These are phyloP conservation scores for Listronotus bonariensis DNA, from an alignment of 1,140 invertebrate genomes.

Conservation along the genomic window DNA sequence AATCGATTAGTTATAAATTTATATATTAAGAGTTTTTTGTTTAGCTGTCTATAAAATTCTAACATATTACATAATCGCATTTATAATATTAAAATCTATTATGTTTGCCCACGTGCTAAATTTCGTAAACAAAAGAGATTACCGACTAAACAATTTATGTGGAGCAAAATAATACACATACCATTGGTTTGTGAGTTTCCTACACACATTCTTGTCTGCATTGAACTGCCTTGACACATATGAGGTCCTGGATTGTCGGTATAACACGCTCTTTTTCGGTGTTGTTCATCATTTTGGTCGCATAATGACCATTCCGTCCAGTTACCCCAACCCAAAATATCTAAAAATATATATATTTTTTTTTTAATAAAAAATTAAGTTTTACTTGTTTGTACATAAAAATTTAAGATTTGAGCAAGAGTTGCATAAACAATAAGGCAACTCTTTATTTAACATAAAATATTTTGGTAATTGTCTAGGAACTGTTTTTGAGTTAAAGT, in stretches of 20 bases:
- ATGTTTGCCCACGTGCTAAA: not conserved
- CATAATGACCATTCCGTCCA: conserved; percentile 77
- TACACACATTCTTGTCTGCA: conserved; percentile 68
- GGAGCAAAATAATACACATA: conserved; percentile 33
- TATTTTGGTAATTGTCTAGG: too few species aligned
- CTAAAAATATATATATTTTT: conserved; percentile 47
- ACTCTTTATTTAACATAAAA: too few species aligned
- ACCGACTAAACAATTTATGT: conserved; percentile 27
- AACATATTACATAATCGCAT: conserved; percentile 2
- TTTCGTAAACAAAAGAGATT: conserved; percentile 5
- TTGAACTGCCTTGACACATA: conserved; percentile 68
- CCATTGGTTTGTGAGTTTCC: conserved; percentile 51
- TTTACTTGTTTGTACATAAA: too few species aligned
- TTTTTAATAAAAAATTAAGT: not conserved
- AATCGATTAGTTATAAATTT: too few species aligned
- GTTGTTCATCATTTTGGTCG: conserved; percentile 66
- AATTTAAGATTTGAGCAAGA: too few species aligned
- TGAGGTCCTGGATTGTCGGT: conserved; percentile 57
- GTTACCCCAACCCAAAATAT: conserved; percentile 62
- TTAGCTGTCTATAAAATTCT: too few species aligned
- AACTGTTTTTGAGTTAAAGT: too few species aligned
- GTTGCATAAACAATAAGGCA: too few species aligned
- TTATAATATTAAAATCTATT: conserved; percentile 3
- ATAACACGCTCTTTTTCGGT: conserved; percentile 66
- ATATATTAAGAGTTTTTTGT: too few species aligned